Evolutionary conservation across 2,888 invertebrate genomes (phyloP).

Genomic region (Drosophila niveifrons): DNA sequence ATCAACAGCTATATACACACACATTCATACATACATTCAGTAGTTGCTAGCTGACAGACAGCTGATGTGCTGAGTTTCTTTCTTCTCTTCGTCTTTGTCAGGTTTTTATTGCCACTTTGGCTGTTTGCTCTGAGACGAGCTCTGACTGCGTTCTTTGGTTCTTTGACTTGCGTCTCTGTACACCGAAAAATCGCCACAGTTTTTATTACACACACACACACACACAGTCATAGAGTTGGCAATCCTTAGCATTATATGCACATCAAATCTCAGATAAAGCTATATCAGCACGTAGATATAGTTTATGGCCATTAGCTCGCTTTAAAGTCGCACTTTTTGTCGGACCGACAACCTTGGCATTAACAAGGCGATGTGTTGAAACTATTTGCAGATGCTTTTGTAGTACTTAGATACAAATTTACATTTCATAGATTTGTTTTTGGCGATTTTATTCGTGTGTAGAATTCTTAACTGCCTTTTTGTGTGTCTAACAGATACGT

Average conservation of each 20-base stretch:
- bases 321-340: not conserved
- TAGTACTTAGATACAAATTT: not conserved
- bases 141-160: conserved; percentile 11
- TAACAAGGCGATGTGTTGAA: too few species aligned
- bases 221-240: conserved; percentile 3
- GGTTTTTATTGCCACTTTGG: conserved; percentile 52
- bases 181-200: conserved; percentile 5
- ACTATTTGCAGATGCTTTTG: conserved; percentile 1
- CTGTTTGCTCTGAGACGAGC: conserved; percentile 11
- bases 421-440: not conserved
- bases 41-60: conserved; percentile 3
- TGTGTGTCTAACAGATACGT: too few species aligned
- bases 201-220: conserved; percentile 19
- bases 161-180: not conserved
- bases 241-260: conserved; percentile 1
- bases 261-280: conserved; percentile 21
- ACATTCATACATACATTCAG: not conserved
- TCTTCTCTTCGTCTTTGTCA: conserved; percentile 19
- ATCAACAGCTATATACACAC: not conserved
- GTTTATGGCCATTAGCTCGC: not conserved
- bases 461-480: too few species aligned
- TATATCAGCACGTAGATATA: conserved; percentile 35
- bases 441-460: too few species aligned
- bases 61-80: conserved; percentile 21
- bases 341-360: not conserved